These are phyloP conservation scores for Eumaeus atala DNA, from an alignment of 1,140 invertebrate species.

Conservation along the genomic window DNA sequence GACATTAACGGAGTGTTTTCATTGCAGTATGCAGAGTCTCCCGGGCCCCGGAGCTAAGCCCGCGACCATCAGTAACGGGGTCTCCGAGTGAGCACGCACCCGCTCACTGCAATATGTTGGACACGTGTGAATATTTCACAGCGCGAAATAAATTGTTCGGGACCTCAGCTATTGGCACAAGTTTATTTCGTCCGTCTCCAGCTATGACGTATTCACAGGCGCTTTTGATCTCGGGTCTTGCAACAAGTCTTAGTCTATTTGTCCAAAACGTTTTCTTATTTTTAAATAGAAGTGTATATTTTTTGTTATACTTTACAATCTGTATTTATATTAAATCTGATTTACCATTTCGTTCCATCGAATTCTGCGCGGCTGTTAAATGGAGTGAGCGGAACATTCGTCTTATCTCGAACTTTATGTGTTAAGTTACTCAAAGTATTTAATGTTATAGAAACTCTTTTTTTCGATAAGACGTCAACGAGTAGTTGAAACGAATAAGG, in stretches of 20 bases:
- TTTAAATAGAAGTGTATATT: constrained; percentile 48
- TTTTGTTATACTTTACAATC: constrained; percentile 45
- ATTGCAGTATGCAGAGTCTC: constrained; percentile 35
- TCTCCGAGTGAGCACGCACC: constrained; percentile 36
- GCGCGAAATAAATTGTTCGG: constrained; percentile 54
- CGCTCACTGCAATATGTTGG: constrained; percentile 37
- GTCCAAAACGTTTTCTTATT: constrained; percentile 41
- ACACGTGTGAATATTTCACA: constrained; percentile 53
- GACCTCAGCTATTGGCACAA: constrained; percentile 30
- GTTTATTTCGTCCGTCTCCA: constrained; percentile 24
- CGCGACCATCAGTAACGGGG: constrained; percentile 45
- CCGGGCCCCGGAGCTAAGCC: constrained; percentile 33
- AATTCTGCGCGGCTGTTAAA: constrained; percentile 3
- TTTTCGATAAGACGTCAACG: constrained; percentile 6
- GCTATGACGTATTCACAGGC: constrained; percentile 59
- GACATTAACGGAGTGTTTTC: not conserved
- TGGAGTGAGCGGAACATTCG: not conserved
- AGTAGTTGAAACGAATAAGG: constrained; percentile 24
- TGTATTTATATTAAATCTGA: constrained; percentile 23
- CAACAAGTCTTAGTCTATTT: constrained; percentile 37
- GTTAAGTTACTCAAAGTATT: not conserved
- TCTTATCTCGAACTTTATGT: constrained; percentile 16
- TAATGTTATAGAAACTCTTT: too few species aligned
- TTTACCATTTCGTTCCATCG: constrained; percentile 8
- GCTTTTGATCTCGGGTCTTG: constrained; percentile 58